Conservation (phyloP, 64 coral and sea anemone species). For the Exaiptasia diaphana region DNA sequence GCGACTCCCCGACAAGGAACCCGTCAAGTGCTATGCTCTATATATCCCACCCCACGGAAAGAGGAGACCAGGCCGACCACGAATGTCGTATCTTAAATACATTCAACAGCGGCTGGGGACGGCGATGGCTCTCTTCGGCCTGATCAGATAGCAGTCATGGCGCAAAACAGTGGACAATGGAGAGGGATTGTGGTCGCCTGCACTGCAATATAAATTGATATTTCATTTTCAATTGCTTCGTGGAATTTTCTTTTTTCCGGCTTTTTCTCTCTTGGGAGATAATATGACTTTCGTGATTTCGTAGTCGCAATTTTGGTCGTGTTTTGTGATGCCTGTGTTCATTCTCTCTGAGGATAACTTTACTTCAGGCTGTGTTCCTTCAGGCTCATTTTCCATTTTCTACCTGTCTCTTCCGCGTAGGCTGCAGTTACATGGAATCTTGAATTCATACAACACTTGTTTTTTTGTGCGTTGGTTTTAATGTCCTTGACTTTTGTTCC, state of each 20-base stretch:
- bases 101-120: too few relatives aligned
- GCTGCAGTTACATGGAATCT: too few relatives aligned
- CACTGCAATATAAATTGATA: too few relatives aligned
- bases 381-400: not conserved
- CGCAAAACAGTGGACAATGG: too few relatives aligned
- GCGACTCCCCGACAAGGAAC: too few relatives aligned
- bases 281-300: not conserved
- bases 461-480: not conserved
- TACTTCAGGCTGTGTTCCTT: not conserved
- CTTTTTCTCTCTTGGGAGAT: not conserved
- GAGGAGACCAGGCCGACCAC: too few relatives aligned
- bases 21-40: too few relatives aligned
- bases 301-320: not conserved
- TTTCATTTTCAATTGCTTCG: not conserved
- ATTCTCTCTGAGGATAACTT: not conserved
- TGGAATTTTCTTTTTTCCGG: not conserved
- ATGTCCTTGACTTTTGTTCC: not conserved
- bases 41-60: too few relatives aligned
- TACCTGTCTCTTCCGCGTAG: not conserved
- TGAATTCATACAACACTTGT: not conserved
- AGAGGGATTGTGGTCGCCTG: too few relatives aligned
- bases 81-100: too few relatives aligned
- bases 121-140: too few relatives aligned
- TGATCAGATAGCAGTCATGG: too few relatives aligned
- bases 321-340: not conserved